A percentile compares a stretch with the other conserved stretches of the same genome.
Evolutionary conservation across 2,888 invertebrate species (phyloP).

Genomic region (Drosophila subquinaria): DNA sequence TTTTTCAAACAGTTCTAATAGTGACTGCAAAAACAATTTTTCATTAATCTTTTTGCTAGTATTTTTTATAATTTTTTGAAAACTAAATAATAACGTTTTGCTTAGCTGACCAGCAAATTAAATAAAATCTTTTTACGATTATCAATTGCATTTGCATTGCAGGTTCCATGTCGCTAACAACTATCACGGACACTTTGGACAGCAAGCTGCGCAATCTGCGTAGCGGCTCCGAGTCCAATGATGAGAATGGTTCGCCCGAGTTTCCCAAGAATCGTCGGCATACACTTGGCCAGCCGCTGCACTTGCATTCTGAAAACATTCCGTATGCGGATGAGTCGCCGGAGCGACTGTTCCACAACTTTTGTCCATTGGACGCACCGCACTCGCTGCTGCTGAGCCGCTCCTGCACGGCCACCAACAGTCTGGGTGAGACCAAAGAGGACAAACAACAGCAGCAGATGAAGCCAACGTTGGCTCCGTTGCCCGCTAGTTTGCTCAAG

Average conservation of each 20-base stretch:
- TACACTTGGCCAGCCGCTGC: conserved; percentile 84
- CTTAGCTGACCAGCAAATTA: no score
- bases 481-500: conserved; percentile 62
- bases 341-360: conserved; percentile 85
- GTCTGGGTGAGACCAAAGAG: conserved; percentile 54
- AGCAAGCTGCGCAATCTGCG: conserved; percentile 92
- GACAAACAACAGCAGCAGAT: conserved; percentile 36
- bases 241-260: conserved; percentile 86
- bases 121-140: no score
- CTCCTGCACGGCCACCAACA: conserved; percentile 76
- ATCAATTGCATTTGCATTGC: background rate
- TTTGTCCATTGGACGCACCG: conserved; percentile 74
- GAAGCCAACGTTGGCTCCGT: conserved; percentile 52
- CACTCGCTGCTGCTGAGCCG: conserved; percentile 78
- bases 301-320: conserved; percentile 87
- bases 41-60: no score
- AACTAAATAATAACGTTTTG: no score
- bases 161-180: conserved; percentile 94
- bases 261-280: conserved; percentile 83
- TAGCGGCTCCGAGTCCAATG: conserved; percentile 89
- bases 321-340: conserved; percentile 90
- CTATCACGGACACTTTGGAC: conserved; percentile 94
- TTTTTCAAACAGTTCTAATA: no score
- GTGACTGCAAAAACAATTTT: no score
- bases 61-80: no score